Percentiles rank a stretch among this genome's conserved stretches.
phyloP scores from a whole-genome alignment of 37 sponge, comb jelly and placozoan genomes.

The Oopsacas minuta region DNA sequence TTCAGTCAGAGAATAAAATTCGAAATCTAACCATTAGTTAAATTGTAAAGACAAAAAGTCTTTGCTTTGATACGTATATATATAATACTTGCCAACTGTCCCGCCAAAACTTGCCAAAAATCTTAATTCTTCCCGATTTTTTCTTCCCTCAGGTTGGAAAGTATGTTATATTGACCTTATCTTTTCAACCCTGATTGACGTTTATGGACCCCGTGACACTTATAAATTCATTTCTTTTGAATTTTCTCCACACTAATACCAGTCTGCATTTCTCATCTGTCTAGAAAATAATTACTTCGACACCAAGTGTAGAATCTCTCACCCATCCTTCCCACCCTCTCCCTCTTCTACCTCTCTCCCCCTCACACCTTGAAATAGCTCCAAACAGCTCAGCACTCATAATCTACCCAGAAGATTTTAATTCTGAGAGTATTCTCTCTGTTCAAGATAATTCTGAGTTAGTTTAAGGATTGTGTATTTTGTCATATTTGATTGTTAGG shows the following conservation, averaged over 20 bases:
- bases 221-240: not conserved
- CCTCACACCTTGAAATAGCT: not conserved
- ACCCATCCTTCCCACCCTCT: not conserved
- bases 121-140: no score
- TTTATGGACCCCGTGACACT: no score
- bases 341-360: not conserved
- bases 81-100: no score
- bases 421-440: slow-evolving; percentile 7
- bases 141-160: no score
- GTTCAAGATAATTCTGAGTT: not conserved
- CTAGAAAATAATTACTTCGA: not conserved
- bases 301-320: not conserved
- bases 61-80: no score
- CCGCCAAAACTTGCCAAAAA: no score
- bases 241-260: not conserved
- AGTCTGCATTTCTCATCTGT: not conserved
- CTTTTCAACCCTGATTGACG: no score
- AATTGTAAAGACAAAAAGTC: no score
- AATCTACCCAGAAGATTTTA: not conserved
- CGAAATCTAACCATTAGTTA: no score
- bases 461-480: not conserved
- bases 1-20: no score
- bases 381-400: not conserved
- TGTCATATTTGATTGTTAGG: no score
- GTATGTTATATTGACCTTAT: no score